Evolutionary conservation across 1,140 invertebrate species (phyloP).

Genomic region (Rhopalosiphum padi): DNA sequence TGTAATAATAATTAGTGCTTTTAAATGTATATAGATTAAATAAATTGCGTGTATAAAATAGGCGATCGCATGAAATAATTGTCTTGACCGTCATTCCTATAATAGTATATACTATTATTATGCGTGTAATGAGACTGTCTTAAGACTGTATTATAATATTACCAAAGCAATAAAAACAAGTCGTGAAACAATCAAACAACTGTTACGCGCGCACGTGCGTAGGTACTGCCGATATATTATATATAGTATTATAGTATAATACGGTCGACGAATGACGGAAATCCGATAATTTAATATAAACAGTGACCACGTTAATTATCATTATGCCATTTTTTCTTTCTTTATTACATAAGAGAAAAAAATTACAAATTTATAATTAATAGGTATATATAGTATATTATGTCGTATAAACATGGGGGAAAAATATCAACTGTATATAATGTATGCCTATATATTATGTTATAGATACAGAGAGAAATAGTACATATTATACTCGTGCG

Average conservation of each 20-base stretch:
- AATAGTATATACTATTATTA: neutral
- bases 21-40: neutral
- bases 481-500: neutral
- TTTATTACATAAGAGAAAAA: neutral
- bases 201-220: neutral
- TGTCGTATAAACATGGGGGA: neutral
- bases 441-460: neutral
- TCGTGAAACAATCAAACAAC: neutral
- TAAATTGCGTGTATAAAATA: constrained; percentile 9
- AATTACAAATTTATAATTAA: neutral
- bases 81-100: neutral
- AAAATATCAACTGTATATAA: neutral
- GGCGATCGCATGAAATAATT: neutral
- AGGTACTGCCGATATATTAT: neutral
- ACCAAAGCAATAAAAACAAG: neutral
- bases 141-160: neutral
- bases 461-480: neutral
- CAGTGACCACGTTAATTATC: neutral
- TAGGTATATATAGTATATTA: neutral
- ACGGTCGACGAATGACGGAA: neutral
- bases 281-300: neutral
- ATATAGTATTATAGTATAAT: neutral
- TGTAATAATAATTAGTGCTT: neutral
- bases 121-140: neutral
- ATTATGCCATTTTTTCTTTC: neutral